Evolutionary conservation across 2,797 vertebrate genomes (phyloP).

Genomic region (Cuculus canorus): DNA sequence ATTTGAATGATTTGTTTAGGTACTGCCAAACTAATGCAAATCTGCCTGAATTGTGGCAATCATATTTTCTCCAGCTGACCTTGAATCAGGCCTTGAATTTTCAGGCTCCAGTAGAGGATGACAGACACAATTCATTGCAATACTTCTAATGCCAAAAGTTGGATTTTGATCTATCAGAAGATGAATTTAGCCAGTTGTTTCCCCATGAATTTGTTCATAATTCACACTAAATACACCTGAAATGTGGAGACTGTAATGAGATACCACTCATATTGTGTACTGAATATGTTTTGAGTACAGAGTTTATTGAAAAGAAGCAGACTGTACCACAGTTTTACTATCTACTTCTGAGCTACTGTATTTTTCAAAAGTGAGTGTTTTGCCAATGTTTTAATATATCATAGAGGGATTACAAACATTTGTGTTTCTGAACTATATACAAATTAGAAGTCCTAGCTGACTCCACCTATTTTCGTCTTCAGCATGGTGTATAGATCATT

Average conservation of each 20-base stretch:
- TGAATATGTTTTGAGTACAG: background rate
- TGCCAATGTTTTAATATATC: background rate
- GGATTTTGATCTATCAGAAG: background rate
- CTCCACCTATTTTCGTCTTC: background rate
- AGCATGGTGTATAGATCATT: background rate
- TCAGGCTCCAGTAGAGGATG: background rate
- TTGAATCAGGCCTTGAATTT: background rate
- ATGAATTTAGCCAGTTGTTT: background rate
- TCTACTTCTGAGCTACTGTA: background rate
- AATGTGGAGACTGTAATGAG: background rate
- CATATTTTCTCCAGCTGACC: background rate
- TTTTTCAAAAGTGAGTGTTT: background rate
- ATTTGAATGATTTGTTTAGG: background rate
- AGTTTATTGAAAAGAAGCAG: background rate
- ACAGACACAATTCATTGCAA: background rate
- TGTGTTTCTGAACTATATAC: background rate
- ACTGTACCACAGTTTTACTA: background rate
- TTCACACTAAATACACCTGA: background rate
- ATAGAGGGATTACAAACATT: background rate
- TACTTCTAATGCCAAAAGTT: background rate
- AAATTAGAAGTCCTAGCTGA: background rate
- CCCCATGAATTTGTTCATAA: background rate
- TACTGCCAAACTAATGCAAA: background rate
- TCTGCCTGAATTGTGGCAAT: background rate
- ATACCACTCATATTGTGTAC: background rate